A percentile compares a stretch with the other conserved stretches of the same genome.
Conservation (phyloP, 1,140 invertebrate species). For the Macrostomum lignano region DNA sequence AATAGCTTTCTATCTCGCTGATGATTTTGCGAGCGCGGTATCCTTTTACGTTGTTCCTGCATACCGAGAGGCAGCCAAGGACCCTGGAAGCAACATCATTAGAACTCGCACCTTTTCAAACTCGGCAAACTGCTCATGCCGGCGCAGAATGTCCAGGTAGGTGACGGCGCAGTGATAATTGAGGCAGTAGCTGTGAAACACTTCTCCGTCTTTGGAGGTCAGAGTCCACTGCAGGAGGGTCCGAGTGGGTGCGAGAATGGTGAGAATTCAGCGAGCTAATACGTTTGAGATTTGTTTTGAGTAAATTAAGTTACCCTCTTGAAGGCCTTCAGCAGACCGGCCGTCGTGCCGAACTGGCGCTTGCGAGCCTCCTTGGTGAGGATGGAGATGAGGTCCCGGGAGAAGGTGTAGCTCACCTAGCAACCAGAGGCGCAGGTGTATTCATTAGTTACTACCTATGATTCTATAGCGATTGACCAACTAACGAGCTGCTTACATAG, state of each 20-base stretch:
- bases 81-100: too few relatives aligned
- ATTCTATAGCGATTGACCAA: neutral
- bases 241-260: too few relatives aligned
- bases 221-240: slow-evolving; percentile 16
- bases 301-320: slow-evolving; percentile 35
- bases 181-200: slow-evolving; percentile 35
- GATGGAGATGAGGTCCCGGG: slow-evolving; percentile 36
- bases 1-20: too few relatives aligned
- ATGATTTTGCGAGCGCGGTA: too few relatives aligned
- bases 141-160: slow-evolving; percentile 34
- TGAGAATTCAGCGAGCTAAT: too few relatives aligned
- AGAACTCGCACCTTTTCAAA: slow-evolving; percentile 40
- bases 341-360: slow-evolving; percentile 29
- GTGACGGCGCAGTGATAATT: slow-evolving; percentile 37
- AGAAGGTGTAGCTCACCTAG: slow-evolving; percentile 39
- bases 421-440: slow-evolving; percentile 8
- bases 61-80: too few relatives aligned
- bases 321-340: slow-evolving; percentile 34
- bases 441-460: slow-evolving; percentile 2
- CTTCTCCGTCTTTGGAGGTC: slow-evolving; percentile 25
- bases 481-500: slow-evolving; percentile 30
- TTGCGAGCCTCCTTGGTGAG: slow-evolving; percentile 31
- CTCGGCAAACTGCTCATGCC: slow-evolving; percentile 34
- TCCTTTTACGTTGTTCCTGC: too few relatives aligned
- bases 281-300: too few relatives aligned